phyloP scores from a whole-genome alignment of 2,113 vertebrate species.

The Tyto alba region DNA sequence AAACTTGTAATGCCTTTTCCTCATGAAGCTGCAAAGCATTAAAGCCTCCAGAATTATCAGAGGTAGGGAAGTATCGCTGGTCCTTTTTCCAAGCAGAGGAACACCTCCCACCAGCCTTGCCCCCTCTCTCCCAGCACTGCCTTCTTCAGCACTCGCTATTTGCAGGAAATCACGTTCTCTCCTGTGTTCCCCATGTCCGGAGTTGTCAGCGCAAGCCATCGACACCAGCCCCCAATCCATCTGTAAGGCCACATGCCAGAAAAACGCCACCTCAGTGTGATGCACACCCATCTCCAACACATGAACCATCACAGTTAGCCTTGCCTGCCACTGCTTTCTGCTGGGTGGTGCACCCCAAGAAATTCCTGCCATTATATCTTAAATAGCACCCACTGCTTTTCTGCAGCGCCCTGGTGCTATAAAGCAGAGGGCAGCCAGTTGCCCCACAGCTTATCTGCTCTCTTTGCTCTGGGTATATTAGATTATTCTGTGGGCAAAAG shows the following conservation, averaged over 20 bases:
- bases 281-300: background rate
- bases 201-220: background rate
- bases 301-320: background rate
- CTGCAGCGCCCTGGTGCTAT: background rate
- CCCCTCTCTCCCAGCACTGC: accelerated
- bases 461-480: background rate
- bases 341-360: background rate
- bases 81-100: background rate
- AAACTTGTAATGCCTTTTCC: background rate
- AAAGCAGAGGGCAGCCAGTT: background rate
- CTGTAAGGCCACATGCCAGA: background rate
- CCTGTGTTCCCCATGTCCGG: background rate
- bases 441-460: background rate
- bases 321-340: background rate
- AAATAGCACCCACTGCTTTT: background rate
- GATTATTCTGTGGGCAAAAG: background rate
- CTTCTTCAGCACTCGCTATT: background rate
- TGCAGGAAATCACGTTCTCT: background rate
- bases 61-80: background rate
- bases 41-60: background rate
- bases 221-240: no score
- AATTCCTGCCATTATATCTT: background rate
- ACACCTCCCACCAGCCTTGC: background rate
- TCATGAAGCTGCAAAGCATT: background rate
- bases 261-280: background rate